These are phyloP conservation scores for Rallus limicola DNA, from an alignment of 2,113 vertebrate genomes.

Conservation along the genomic window DNA sequence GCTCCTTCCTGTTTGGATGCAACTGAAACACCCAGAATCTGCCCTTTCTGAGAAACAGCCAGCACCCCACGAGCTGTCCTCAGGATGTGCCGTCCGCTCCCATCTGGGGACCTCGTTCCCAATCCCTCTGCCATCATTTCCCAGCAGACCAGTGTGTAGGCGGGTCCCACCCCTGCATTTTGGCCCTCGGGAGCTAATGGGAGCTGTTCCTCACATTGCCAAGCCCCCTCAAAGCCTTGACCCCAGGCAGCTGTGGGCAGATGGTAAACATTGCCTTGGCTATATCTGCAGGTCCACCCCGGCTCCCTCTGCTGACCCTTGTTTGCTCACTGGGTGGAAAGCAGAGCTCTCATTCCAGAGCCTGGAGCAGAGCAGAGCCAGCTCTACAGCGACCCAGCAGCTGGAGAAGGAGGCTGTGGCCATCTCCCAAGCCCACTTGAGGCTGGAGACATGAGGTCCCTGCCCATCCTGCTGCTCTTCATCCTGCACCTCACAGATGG, in stretches of 20 bases:
- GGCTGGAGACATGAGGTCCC: background rate
- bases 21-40: background rate
- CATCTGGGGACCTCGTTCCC: fast-evolving
- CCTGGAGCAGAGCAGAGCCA: fast-evolving
- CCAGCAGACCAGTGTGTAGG: background rate
- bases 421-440: fast-evolving
- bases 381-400: background rate
- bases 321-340: background rate
- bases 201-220: background rate
- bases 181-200: background rate
- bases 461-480: background rate
- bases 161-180: background rate
- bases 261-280: background rate
- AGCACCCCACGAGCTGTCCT: background rate
- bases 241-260: background rate
- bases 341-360: background rate
- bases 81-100: fast-evolving
- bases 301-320: background rate
- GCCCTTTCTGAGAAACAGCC: background rate
- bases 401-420: background rate
- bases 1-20: too few species aligned
- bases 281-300: background rate
- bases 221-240: background rate
- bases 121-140: background rate
- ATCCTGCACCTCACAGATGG: background rate